phyloP scores from a whole-genome alignment of 2,888 invertebrate genomes.

The Pristionchus maxplancki region DNA sequence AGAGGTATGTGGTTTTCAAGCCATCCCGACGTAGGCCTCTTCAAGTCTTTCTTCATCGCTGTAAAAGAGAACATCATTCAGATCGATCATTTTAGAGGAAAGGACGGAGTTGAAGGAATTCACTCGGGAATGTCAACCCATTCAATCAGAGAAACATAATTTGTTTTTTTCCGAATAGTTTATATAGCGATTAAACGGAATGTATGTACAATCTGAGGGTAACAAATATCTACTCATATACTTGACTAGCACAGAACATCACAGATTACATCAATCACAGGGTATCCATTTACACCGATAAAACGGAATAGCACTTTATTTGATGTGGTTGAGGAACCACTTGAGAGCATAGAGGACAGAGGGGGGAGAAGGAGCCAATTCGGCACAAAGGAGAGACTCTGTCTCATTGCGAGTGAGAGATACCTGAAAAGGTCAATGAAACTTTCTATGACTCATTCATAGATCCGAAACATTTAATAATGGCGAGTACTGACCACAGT shows the following conservation, averaged over 20 bases:
- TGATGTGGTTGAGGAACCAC: conserved; percentile 37
- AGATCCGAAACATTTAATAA: too few species aligned
- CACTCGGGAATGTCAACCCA: neutral
- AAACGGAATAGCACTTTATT: neutral
- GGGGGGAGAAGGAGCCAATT: conserved; percentile 26
- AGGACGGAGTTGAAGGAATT: neutral
- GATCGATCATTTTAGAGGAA: neutral
- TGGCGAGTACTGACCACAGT: neutral
- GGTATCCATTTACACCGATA: neutral
- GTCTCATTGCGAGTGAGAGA: neutral
- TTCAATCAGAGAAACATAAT: neutral
- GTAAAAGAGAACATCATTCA: neutral
- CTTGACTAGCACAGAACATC: neutral
- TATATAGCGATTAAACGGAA: neutral
- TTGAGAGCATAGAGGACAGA: conserved; percentile 6
- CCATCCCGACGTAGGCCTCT: too few species aligned
- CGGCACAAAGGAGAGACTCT: neutral
- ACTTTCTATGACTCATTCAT: too few species aligned
- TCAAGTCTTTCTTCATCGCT: neutral
- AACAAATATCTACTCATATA: neutral
- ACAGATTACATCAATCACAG: neutral
- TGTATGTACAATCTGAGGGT: neutral
- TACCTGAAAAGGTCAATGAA: neutral
- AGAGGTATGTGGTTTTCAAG: too few species aligned
- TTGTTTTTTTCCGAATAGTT: neutral